Evolutionary conservation across 1,140 invertebrate species (phyloP), one percentile per base, ranked within the genome.

Genomic region (Leptinotarsa defecta): DNA sequence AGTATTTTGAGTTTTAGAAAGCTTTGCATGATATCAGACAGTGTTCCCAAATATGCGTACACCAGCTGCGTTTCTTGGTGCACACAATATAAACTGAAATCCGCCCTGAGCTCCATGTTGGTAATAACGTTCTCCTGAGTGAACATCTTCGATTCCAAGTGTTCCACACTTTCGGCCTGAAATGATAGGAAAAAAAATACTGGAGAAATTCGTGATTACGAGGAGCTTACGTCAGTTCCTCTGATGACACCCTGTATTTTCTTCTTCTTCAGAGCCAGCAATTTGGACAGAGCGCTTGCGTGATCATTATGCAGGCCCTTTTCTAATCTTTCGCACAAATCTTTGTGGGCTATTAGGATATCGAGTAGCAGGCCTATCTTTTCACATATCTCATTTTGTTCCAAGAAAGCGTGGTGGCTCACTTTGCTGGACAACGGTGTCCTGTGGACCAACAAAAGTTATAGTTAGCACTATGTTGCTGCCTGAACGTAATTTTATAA

Each of bases 61-160:
- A 93, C 91, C 34, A 93, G 83, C 77, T 92, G 92, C 0, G 92
- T 92, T 84, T 93, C 92, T 89, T 92, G 90, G 80, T 92, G 90
- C 13, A 93, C 86, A 82, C 92, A 93, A 79, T 93, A 90, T 6
- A 93, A 84, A 49, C 91, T 92, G 84, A 91, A 93, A 68, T 90
- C 90, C 79, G 91, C 91, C 69, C 92, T 86, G 71, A 92, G 87
- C 81, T 93, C 92, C 80, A 93, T 90, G 76, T 91, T 92, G 1
- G 90, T 89, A 70, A 93, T 92, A 19, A 92, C 88, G 76, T 89
- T 90, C 83, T 93, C 92, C 87, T 93, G 92, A 61, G 91, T 88
- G 65, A 92, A 85, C 88, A 92, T 92, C 81, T 89, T 89, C 76
- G 90, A 89, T 82, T 93, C 91, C 61, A 93, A 81, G 74, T 90